Conservation (phyloP, 1,140 invertebrate species). For the Ridgeia piscesae region DNA sequence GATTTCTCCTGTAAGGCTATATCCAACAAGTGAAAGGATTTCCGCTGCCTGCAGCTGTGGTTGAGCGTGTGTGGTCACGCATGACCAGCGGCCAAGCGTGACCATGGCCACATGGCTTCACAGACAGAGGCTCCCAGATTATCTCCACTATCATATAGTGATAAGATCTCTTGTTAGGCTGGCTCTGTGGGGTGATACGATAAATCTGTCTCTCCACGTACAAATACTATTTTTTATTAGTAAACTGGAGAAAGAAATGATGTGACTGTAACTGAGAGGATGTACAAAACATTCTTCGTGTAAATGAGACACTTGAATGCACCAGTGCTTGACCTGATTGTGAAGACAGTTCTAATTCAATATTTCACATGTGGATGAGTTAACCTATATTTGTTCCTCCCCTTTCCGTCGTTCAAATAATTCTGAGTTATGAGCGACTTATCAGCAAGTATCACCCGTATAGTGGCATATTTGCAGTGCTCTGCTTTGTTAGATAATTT, state of each 20-base stretch:
- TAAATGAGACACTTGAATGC: too few species aligned
- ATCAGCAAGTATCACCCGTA: background rate
- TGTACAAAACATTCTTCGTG: too few species aligned
- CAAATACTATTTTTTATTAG: background rate
- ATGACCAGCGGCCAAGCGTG: background rate
- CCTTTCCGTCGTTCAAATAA: too few species aligned
- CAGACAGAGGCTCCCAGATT: background rate
- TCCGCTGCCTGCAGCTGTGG: background rate
- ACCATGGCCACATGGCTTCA: background rate
- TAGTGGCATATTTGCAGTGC: background rate
- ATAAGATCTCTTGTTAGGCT: background rate
- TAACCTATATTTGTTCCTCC: too few species aligned
- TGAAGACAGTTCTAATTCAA: too few species aligned
- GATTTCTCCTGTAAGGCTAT: too few species aligned
- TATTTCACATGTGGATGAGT: too few species aligned
- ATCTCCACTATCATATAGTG: background rate
- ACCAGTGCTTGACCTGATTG: too few species aligned
- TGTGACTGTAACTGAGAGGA: too few species aligned
- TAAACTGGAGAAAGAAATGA: background rate
- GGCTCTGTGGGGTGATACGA: background rate
- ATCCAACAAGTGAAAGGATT: background rate
- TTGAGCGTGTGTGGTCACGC: background rate
- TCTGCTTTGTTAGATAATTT: background rate
- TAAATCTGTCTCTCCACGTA: background rate
- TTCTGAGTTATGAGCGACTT: background rate